phyloP scores from a whole-genome alignment of 2,888 invertebrate genomes.

The Tiliacea aurago region DNA sequence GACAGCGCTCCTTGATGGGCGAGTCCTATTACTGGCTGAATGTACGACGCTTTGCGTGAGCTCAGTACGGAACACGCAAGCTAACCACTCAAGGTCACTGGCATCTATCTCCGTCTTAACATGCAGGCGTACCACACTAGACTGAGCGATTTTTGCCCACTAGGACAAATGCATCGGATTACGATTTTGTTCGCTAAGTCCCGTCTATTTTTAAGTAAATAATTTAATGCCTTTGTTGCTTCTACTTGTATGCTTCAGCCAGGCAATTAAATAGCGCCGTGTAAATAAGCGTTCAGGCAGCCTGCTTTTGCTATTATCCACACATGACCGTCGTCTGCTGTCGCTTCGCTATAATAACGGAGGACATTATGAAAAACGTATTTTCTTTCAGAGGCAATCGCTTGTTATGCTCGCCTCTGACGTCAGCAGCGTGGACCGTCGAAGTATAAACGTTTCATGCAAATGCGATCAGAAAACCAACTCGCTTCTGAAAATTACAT shows the following conservation, averaged over 20 bases:
- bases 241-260: not conserved
- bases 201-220: no score
- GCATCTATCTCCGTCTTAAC: no score
- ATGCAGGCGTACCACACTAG: no score
- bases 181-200: no score
- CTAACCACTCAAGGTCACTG: no score
- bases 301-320: constrained; percentile 22
- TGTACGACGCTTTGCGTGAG: no score
- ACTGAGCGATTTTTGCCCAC: no score
- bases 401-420: constrained; percentile 70
- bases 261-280: not conserved
- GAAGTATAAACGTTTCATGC: constrained; percentile 69
- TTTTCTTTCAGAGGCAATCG: constrained; percentile 77
- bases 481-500: constrained; percentile 5
- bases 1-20: no score
- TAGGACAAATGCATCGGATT: no score
- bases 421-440: constrained; percentile 73
- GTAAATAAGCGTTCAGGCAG: not conserved
- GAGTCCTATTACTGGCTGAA: no score
- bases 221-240: no score
- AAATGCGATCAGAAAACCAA: constrained; percentile 52
- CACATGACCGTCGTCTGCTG: constrained; percentile 56
- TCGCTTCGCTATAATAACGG: constrained; percentile 70
- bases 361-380: constrained; percentile 78
- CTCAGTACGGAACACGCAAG: no score